phyloP scores from a whole-genome alignment of 1,140 invertebrate species.

The Drosophila chauvacae region DNA sequence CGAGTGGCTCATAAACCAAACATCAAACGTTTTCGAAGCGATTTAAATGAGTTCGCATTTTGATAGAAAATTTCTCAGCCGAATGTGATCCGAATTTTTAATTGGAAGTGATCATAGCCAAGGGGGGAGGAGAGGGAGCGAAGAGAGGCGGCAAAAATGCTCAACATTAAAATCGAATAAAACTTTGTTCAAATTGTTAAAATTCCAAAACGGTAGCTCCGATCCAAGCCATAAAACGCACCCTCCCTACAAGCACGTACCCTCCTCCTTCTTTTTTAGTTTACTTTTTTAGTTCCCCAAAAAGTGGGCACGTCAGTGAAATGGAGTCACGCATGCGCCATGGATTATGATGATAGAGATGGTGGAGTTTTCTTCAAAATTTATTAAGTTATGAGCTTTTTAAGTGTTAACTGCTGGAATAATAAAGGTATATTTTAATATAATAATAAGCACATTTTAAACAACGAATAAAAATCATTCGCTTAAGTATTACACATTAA shows the following conservation, averaged over 20 bases:
- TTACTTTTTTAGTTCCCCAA: neutral
- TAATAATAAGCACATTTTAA: neutral
- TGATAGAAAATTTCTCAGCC: constrained; percentile 68
- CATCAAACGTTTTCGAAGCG: constrained; percentile 67
- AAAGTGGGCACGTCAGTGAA: constrained; percentile 45
- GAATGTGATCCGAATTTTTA: constrained; percentile 51
- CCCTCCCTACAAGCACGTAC: constrained; percentile 21
- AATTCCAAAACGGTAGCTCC: constrained; percentile 62
- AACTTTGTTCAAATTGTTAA: constrained; percentile 61
- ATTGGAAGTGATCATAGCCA: neutral
- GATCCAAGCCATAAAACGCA: constrained; percentile 57
- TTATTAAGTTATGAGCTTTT: too few species aligned
- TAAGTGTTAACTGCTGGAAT: too few species aligned
- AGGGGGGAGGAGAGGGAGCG: neutral
- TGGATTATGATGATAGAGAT: neutral
- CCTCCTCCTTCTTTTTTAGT: neutral
- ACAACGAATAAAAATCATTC: neutral
- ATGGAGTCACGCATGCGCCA: constrained; percentile 50
- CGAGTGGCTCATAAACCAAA: constrained; percentile 69
- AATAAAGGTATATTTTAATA: neutral
- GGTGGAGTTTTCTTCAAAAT: neutral
- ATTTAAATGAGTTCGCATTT: constrained; percentile 77
- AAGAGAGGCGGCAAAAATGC: constrained; percentile 68
- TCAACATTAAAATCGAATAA: constrained; percentile 78
- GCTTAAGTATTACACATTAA: neutral